Conservation (phyloP, 1,140 invertebrate species). For the Acromyrmex echinatior region DNA sequence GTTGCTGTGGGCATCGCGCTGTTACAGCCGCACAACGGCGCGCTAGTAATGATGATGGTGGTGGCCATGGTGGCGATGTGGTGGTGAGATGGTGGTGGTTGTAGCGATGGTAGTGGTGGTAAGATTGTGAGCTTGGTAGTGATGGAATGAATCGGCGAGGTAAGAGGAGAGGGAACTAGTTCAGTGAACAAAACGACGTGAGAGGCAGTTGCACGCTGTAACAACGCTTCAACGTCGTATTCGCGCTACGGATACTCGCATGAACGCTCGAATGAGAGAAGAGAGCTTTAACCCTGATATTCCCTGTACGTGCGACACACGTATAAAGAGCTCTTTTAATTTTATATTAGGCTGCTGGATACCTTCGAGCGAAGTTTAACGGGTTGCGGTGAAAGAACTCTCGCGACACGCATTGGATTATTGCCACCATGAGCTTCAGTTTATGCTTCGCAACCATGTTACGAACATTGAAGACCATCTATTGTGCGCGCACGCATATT, state of each 20-base stretch:
- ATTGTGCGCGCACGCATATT: not conserved
- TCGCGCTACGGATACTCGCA: slow-evolving; percentile 25
- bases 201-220: slow-evolving; percentile 79
- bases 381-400: slow-evolving; percentile 50
- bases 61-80: slow-evolving; percentile 6
- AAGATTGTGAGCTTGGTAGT: slow-evolving; percentile 61
- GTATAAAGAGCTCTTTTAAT: slow-evolving; percentile 40
- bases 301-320: slow-evolving; percentile 7
- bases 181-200: slow-evolving; percentile 82
- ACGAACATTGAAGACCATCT: not conserved
- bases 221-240: slow-evolving; percentile 64
- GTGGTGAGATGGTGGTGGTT: not conserved
- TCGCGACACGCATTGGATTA: slow-evolving; percentile 41
- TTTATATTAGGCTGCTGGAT: slow-evolving; percentile 52
- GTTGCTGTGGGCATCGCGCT: slow-evolving; percentile 51
- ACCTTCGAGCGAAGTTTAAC: slow-evolving; percentile 52
- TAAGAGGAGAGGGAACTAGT: slow-evolving; percentile 80
- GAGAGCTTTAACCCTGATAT: slow-evolving; percentile 55
- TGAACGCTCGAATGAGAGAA: slow-evolving; percentile 21
- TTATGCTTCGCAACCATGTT: slow-evolving; percentile 17
- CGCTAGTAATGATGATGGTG: not conserved
- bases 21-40: slow-evolving; percentile 17
- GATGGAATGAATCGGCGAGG: slow-evolving; percentile 71
- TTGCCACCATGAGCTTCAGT: not conserved
- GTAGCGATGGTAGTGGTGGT: slow-evolving; percentile 36